Evolutionary conservation across 35 echinoderm and acorn worm species (phyloP).

Genomic region (Lytechinus pictus): DNA sequence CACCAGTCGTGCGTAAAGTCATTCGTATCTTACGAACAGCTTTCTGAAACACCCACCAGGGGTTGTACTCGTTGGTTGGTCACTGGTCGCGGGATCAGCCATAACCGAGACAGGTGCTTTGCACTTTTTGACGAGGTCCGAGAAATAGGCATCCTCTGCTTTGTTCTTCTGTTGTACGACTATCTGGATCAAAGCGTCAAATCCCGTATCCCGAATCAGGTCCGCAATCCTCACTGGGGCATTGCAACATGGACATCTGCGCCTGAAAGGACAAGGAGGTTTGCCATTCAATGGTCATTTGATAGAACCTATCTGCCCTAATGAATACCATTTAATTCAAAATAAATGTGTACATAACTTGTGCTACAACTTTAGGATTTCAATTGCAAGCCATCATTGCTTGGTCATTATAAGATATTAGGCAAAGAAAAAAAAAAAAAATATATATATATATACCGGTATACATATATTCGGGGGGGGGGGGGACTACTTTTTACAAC

Average conservation of each 20-base stretch:
- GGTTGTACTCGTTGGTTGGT: neutral
- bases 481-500: too few species aligned
- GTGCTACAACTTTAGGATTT: too few species aligned
- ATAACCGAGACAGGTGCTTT: neutral
- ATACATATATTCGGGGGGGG: too few species aligned
- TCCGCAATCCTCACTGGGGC: neutral
- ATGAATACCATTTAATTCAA: too few species aligned
- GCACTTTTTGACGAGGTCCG: slow-evolving; percentile 35
- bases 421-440: too few species aligned
- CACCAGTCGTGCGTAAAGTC: too few species aligned
- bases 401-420: too few species aligned
- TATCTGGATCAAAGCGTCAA: slow-evolving; percentile 48
- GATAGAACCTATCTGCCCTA: neutral
- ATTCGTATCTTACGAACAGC: too few species aligned
- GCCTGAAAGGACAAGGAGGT: slow-evolving; percentile 6
- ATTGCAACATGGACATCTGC: slow-evolving; percentile 52
- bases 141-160: slow-evolving; percentile 53
- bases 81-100: neutral
- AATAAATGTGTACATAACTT: too few species aligned
- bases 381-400: too few species aligned
- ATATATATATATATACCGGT: too few species aligned
- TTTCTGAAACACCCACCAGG: neutral
- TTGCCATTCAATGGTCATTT: neutral
- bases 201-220: slow-evolving; percentile 34
- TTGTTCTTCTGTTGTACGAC: slow-evolving; percentile 29